Evolutionary conservation across 2,113 vertebrate species (phyloP), one percentile per base, ranked within the genome.

Genomic region (Neogobius melanostomus): DNA sequence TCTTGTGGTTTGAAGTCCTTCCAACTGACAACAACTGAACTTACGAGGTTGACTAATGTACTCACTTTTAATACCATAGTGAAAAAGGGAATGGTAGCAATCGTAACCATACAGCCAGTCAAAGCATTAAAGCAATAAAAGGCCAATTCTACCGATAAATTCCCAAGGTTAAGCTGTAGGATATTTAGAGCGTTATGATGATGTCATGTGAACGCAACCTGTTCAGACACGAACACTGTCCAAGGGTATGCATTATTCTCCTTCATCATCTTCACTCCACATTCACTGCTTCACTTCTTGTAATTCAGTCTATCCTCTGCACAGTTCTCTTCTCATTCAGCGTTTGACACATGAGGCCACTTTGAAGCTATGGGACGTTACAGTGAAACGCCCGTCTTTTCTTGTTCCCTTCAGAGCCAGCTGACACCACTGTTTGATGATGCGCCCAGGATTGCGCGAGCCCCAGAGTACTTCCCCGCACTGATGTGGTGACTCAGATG

Each of bases 401-500:
- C 59, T 73, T 81, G 47, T 83, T 69, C 76, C 66, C 74, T 67
- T 73, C 68, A 87, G 70, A 68, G 50, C 54, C 28, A 54, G 53
- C 71, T 66, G 61, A 74, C 65, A 45, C 48, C 51, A 16, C 8
- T 43, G 21, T 68, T 43, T 69, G 61, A 88, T 78, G 66, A 59
- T 74, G 62, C 69, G 73, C 56, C 63, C 60, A 73, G 57, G 72
- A 85, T 72, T 60, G 76, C 89, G 84, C 57, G 17, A 66, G 59
- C 7, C 69, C 63, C 74, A 64, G 76, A 82, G 79, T 74, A 70
- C 54, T 48, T 72, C 68, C 36, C 46, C 9, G 9, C 69, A 15
- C 11, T 59, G 74, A 79, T 69, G 64, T 67, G 77, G 72, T 82
- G 79, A 87, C 80, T 77, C 80, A 65, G 72, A 80, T 90, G 84